phyloP scores from a whole-genome alignment of 2,888 invertebrate genomes.

The Timema cristinae region DNA sequence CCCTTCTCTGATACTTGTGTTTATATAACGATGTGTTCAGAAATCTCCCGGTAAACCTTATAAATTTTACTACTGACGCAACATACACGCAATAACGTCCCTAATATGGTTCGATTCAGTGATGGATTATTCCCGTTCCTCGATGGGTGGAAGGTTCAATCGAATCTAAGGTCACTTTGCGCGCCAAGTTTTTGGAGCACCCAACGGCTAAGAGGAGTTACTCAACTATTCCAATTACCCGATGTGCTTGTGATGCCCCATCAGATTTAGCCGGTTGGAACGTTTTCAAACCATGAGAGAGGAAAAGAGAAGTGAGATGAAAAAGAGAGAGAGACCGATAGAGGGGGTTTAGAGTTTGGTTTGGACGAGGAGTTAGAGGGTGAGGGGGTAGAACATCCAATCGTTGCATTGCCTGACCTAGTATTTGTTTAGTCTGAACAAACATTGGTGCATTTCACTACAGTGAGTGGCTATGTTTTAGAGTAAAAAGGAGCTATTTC shows the following conservation, averaged over 20 bases:
- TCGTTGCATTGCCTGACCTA: background rate
- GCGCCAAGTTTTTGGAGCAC: too few species aligned
- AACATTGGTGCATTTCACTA: background rate
- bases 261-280: constrained; percentile 15
- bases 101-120: too few species aligned
- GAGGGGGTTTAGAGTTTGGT: constrained; percentile 5
- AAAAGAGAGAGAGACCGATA: background rate
- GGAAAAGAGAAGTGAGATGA: background rate
- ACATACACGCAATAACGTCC: too few species aligned
- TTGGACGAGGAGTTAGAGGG: background rate
- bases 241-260: background rate
- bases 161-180: too few species aligned
- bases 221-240: constrained; percentile 15
- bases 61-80: too few species aligned
- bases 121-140: too few species aligned
- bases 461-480: too few species aligned
- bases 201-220: background rate
- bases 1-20: too few species aligned
- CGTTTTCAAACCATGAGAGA: background rate
- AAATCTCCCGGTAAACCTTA: too few species aligned
- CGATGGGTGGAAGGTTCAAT: too few species aligned
- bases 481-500: too few species aligned
- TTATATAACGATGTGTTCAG: too few species aligned
- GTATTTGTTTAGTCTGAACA: constrained; percentile 12
- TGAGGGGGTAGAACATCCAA: constrained; percentile 5